Percentiles rank a stretch among this genome's conserved stretches.
phyloP scores from a whole-genome alignment of 2,797 vertebrate genomes.

The Nyctibius grandis region DNA sequence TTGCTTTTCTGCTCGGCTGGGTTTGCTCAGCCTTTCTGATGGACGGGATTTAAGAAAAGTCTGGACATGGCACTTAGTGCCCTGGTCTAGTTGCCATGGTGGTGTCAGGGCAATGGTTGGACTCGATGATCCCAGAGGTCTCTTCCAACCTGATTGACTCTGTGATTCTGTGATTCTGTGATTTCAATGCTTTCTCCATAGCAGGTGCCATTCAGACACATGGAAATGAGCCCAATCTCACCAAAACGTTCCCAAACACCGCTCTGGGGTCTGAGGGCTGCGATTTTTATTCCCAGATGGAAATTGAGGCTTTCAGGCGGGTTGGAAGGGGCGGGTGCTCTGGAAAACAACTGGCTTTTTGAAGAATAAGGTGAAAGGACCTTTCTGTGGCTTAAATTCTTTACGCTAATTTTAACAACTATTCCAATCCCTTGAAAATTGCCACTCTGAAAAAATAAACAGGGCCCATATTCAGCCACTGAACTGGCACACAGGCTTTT shows the following conservation, averaged over 20 bases:
- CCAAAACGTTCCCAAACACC: background rate
- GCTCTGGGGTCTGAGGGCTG: background rate
- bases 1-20: background rate
- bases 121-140: too few relatives aligned
- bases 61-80: too few relatives aligned
- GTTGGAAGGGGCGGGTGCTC: background rate
- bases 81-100: too few relatives aligned
- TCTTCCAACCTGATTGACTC: too few relatives aligned
- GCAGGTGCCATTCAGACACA: slow-evolving; percentile 44
- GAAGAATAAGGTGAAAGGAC: slow-evolving; percentile 65
- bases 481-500: background rate
- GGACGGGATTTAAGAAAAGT: too few relatives aligned
- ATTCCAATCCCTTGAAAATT: slow-evolving; percentile 65
- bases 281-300: background rate
- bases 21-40: background rate
- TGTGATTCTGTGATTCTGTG: too few relatives aligned
- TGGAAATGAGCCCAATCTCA: background rate
- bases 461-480: slow-evolving; percentile 53
- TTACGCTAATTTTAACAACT: slow-evolving; percentile 68
- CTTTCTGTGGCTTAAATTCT: slow-evolving; percentile 67
- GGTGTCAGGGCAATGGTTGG: too few relatives aligned
- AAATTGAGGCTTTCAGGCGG: background rate
- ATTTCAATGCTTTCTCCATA: background rate
- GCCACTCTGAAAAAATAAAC: slow-evolving; percentile 70
- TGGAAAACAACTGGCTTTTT: slow-evolving; percentile 65